Base-by-base conservation (phyloP, 1,140 invertebrate species). In the Achroia grisella region DNA sequence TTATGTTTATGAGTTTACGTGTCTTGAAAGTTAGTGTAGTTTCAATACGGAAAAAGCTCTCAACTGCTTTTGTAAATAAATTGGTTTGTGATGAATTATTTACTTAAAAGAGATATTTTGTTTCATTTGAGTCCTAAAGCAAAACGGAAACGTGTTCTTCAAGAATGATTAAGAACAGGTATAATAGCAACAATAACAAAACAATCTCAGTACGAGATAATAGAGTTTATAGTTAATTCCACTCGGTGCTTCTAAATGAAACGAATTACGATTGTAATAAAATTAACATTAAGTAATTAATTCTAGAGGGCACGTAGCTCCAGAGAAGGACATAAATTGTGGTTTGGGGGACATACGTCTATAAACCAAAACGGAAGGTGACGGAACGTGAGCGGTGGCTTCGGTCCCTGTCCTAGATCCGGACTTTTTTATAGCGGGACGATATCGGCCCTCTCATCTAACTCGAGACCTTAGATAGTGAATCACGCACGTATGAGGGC, bases 1-100 rank as follows among this genome's bases (percentile, higher is more conserved):
- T 77, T 71, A 76, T 73, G 72, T 74, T 76, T 65, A 73, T 61
- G 60, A 70, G 62, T 61, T 75, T 77, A 77, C 71, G 76, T 80
- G 76, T 63, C 50, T 56, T 64, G 73, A 63, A 74, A 78, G 56
- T 65, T 68, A 65, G 60, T 60, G 56, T 23, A 55, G 52, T 23
- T 23, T 23, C 17, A 3, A 23, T 23, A 23, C 17, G 17, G 17
- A 23, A 23, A 23, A 45, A 44, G 32, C 28, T 39, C 34, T 44
- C 29, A 13, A 47, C 31, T 44, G 27, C 30, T 32, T 53, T 44
- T 53, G 33, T 28, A 34, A 42, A 41, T 47, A 48, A 43, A 39
- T 40, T 44, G 33, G 32, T 39, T 31, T n/a, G 9, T 34, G 2
- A 6, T 23, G n/a, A 23, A 23, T 23, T 23, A 23, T 23, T 23